phyloP scores from a whole-genome alignment of 2,888 invertebrate genomes.

The Chymomyza amoena region DNA sequence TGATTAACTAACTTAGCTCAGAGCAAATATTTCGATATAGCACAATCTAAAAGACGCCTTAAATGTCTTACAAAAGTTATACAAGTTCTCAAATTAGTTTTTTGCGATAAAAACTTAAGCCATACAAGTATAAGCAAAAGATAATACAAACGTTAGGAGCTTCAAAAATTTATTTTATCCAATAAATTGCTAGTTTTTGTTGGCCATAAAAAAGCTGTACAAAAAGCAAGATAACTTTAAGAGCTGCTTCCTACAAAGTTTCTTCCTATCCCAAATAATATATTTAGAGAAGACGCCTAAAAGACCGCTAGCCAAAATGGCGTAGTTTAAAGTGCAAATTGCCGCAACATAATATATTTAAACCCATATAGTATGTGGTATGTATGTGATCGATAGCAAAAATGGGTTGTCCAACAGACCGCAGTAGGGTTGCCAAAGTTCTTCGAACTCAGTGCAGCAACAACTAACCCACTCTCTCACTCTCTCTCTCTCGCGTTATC shows the following conservation, averaged over 20 bases:
- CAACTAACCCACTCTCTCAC: background rate
- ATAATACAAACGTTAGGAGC: background rate
- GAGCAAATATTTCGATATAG: no score
- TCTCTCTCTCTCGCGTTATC: background rate
- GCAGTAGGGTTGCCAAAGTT: conserved; percentile 44
- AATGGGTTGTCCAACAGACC: conserved; percentile 29
- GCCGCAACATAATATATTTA: conserved; percentile 19
- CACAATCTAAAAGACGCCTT: no score
- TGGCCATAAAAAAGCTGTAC: background rate
- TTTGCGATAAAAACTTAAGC: background rate
- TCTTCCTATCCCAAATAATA: background rate
- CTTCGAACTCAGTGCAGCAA: conserved; percentile 48
- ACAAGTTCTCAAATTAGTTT: background rate
- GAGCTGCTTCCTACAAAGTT: no score
- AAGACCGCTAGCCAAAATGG: background rate
- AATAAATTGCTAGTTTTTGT: background rate
- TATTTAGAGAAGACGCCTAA: background rate
- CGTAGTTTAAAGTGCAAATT: background rate
- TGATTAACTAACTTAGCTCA: no score
- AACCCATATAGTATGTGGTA: conserved; percentile 28
- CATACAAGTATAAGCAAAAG: background rate
- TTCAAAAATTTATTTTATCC: background rate
- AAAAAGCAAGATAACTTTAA: background rate
- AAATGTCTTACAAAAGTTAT: no score
- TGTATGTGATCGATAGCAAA: background rate